These are phyloP conservation scores for Scelioninae gen. 2 DNA, from an alignment of 2,888 invertebrate species.

Conservation along the genomic window DNA sequence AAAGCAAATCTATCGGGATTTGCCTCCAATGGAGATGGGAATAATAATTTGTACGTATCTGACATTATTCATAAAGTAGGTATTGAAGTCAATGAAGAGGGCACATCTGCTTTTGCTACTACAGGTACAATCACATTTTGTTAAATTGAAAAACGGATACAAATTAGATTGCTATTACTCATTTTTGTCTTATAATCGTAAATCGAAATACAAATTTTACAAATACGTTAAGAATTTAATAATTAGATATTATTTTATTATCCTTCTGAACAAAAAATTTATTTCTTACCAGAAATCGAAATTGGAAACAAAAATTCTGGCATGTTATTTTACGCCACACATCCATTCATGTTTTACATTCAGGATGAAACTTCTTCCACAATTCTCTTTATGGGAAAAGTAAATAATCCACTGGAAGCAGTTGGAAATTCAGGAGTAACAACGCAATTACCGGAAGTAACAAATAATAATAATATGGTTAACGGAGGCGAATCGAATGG, in stretches of 20 bases:
- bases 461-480: slow-evolving; percentile 41
- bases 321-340: slow-evolving; percentile 81
- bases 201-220: too few relatives aligned
- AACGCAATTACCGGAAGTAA: slow-evolving; percentile 33
- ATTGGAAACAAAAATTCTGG: slow-evolving; percentile 85
- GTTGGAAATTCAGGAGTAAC: slow-evolving; percentile 65
- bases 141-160: too few relatives aligned
- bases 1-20: slow-evolving; percentile 84
- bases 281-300: slow-evolving; percentile 79
- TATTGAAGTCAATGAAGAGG: slow-evolving; percentile 86
- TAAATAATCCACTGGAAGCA: slow-evolving; percentile 79
- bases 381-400: slow-evolving; percentile 84
- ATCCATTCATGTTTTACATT: slow-evolving; percentile 88
- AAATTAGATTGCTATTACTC: too few relatives aligned
- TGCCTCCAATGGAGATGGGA: slow-evolving; percentile 77
- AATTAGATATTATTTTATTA: too few relatives aligned
- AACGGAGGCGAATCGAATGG: slow-evolving; percentile 30
- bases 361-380: slow-evolving; percentile 85
- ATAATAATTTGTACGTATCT: slow-evolving; percentile 79
- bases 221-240: too few relatives aligned
- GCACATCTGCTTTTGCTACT: slow-evolving; percentile 83
- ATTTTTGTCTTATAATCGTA: too few relatives aligned
- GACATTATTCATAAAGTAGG: slow-evolving; percentile 86
- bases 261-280: too few relatives aligned
- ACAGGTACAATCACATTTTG: slow-evolving; percentile 80